Base-by-base conservation (phyloP, 53 echinoderm and acorn worm species). In the Hippasteria phrygiana region DNA sequence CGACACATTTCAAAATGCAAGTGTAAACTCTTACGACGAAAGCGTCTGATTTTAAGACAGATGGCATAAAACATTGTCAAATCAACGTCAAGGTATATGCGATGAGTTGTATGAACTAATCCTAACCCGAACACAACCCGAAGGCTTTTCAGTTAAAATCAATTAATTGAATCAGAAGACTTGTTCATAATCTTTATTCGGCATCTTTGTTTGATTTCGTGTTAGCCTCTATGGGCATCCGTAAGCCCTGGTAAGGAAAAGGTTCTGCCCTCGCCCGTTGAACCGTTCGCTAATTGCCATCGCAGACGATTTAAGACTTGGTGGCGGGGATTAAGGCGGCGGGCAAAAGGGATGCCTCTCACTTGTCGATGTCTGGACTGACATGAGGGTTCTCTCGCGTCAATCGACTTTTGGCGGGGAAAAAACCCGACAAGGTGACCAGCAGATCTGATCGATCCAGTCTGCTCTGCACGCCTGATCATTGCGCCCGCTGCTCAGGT, bases 221-320 rank as follows among this genome's bases (percentile, higher is more conserved):
- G n/a, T n/a, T n/a, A n/a, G n/a, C n/a, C 34, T 33, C 37, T 22
- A 83, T 14, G 48, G n/a, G 24, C 83, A 16, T 24, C 83, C 83
- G 83, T 83, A 74, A 10, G 45, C 28, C 45, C 47, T 26, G 28
- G 74, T 47, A 29, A 53, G 20, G 35, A 51, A 26, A 77, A 12
- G 20, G 54, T 20, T 27, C 12, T 14, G 9, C 34, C 66, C 51
- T 24, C 45, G 51, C 50, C 69, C 69, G 43, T 83, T 48, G 70
- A 50, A 83, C 83, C 66, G 69, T 20, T 31, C 24, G 41, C 40
- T 83, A 69, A 83, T 83, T 83, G 47, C 83, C 45, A 83, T 66
- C 50, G 83, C 70, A 69, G 83, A 66, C 83, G 70, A n/a, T 45
- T 20, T 62, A 63, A 17, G 24, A 2, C 6, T 48, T 69, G 66